phyloP scores from a whole-genome alignment of 53 echinoderm and acorn worm genomes.

The Crossaster papposus region DNA sequence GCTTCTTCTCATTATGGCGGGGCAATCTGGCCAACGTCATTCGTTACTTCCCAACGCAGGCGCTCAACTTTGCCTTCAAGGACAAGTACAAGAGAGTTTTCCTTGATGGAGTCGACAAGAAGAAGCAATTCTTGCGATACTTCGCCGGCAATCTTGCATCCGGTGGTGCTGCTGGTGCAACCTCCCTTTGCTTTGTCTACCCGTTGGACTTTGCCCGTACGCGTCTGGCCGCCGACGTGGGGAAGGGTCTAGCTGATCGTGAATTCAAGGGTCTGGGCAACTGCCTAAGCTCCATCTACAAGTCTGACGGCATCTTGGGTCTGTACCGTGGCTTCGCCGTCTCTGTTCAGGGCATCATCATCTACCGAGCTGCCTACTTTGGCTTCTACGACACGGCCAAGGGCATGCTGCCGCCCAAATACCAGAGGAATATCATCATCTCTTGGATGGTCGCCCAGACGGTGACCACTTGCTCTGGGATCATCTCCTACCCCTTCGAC shows the following conservation, averaged over 20 bases:
- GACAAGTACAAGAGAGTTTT: slow-evolving; percentile 98
- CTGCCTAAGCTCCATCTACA: slow-evolving; percentile 82
- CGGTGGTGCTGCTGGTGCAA: slow-evolving; percentile 97
- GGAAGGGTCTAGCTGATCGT: slow-evolving; percentile 70
- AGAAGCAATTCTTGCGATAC: slow-evolving; percentile 83
- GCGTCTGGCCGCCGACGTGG: slow-evolving; percentile 95
- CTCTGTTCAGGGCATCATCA: slow-evolving; percentile 98
- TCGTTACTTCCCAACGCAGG: slow-evolving; percentile 97
- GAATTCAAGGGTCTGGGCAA: slow-evolving; percentile 91
- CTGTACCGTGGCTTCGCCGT: slow-evolving; percentile 93
- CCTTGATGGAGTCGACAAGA: slow-evolving; percentile 86
- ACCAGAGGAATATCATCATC: slow-evolving; percentile 77
- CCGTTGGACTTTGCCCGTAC: slow-evolving; percentile 98
- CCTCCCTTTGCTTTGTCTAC: slow-evolving; percentile 94
- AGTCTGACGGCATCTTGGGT: slow-evolving; percentile 89
- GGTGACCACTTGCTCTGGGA: slow-evolving; percentile 88
- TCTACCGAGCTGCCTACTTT: slow-evolving; percentile 97
- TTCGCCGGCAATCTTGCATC: slow-evolving; percentile 92
- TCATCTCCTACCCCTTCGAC: slow-evolving; percentile 98
- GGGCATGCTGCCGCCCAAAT: slow-evolving; percentile 77
- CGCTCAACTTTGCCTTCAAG: slow-evolving; percentile 98
- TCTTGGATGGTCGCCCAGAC: slow-evolving; percentile 98
- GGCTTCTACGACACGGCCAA: slow-evolving; percentile 98
- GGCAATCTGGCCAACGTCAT: slow-evolving; percentile 98
- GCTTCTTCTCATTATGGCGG: slow-evolving; percentile 97